Conservation (phyloP, 2,113 vertebrate species). For the Oryctolagus cuniculus region DNA sequence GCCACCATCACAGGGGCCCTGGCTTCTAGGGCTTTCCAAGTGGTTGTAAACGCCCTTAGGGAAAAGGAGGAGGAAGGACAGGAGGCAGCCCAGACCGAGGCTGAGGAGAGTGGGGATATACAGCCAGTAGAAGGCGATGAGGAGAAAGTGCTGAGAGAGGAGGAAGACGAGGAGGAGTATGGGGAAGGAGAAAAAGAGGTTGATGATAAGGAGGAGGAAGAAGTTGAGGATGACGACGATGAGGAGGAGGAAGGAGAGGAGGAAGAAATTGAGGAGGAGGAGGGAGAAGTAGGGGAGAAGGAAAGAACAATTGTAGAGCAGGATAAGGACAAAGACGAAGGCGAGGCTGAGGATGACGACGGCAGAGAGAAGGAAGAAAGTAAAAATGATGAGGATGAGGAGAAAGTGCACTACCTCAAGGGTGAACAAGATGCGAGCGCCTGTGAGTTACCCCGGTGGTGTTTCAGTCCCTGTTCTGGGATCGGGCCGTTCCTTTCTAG, state of each 20-base stretch:
- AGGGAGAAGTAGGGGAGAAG: not conserved
- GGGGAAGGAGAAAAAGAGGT: not conserved
- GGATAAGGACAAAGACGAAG: not conserved
- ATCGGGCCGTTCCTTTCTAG: not conserved
- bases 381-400: not conserved
- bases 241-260: too few species aligned
- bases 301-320: not conserved
- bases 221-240: not conserved
- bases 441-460: not conserved
- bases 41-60: not conserved
- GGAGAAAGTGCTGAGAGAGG: not conserved
- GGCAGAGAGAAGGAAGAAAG: not conserved
- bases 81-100: fast-evolving
- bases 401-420: not conserved
- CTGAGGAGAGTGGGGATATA: fast-evolving
- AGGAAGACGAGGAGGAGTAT: not conserved
- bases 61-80: not conserved
- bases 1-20: fast-evolving
- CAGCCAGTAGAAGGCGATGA: not conserved
- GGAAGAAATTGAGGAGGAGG: not conserved
- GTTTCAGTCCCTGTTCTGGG: not conserved
- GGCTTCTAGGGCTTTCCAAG: not conserved
- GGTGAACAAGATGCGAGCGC: not conserved
- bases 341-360: not conserved
- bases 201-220: not conserved